Evolutionary conservation across 2,113 vertebrate species (phyloP), one percentile per base, ranked within the genome.

Genomic region (Baryphthengus martii): DNA sequence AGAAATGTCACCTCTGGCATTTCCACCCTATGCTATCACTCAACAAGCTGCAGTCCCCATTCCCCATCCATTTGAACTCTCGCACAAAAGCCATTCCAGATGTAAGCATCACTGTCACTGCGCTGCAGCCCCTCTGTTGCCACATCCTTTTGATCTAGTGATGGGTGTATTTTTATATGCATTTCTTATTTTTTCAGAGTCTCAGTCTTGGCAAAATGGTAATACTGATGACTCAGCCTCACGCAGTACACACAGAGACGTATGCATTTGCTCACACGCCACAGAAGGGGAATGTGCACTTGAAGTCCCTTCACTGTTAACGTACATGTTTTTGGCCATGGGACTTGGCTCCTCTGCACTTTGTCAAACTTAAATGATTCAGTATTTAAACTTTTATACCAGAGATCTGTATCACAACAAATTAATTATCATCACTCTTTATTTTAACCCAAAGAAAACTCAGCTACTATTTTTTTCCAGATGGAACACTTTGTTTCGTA

Each of bases 271-370:
- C 82, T 89, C 53, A 45, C 67, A 73, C 0, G 1, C 75, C 58
- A 17, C 76, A 86, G 59, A 93, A 83, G 40, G 78, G 42, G 79
- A 94, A 90, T 93, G 92, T 12, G 88, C 83, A 81, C 83, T 97
- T 94, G 83, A 77, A 93, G 95, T 37, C 56, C 86, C 62, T 90
- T 92, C 73, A 62, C 72, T 3, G 1, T 11, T 10, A 70, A 40
- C 2, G 39, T 9, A 88, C 50, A 16, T 2, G 2, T 26, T 80
- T 85, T 71, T 5, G 2, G 58, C 81, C 45, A 19, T 0, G 4
- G 79, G 42, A 90, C 26, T 83, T 25, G 44, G 66, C 67, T 88
- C 29, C 55, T 77, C 17, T 6, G 2, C 62, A 47, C 39, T 79
- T 65, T 63, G 66, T 74, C 88, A 90, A 86, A 74, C 33, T 71